Evolutionary conservation across 2,113 vertebrate genomes (phyloP), one percentile per base, ranked within the genome.

Genomic region (Illadopsis cleaveri): DNA sequence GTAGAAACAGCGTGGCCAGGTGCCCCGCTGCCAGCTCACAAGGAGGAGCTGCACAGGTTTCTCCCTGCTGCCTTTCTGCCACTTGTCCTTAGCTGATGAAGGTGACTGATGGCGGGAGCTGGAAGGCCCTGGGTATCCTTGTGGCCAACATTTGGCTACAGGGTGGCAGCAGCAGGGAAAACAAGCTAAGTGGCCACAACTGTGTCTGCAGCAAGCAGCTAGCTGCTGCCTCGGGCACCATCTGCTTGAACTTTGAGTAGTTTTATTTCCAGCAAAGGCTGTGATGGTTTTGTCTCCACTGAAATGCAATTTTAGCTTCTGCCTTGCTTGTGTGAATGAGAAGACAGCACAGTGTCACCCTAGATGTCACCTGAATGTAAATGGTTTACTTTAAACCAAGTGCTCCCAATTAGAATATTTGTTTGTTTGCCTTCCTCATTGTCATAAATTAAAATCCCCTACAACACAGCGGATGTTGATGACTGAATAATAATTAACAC

Each of bases 361-460:
- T 81, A n/a, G 88, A 40, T 88, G 85, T 82, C 15, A 9, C 72
- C 80, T 75, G 94, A 92, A 95, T 90, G 48, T 75, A 86, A 93
- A 96, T 92, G 51, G 53, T 78, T 94, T 88, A 40, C 64, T 86
- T 94, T 45, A 90, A 90, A 92, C 40, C n/a, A 53, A 95, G 72
- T 30, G 47, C 69, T 93, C 64, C 72, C 51, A 44, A 83, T 92
- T 92, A 92, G 88, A 90, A 61, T 90, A 84, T 95, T 92, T 96
- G 90, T 96, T 97, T 96, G 84, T 93, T 96, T 96, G 90, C 35
- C 82, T 93, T 90, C 48, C 68, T 96, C 61, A 89, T 93, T 93
- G 94, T 94, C 84, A 90, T 95, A 95, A 94, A 93, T 93, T 97
- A 93, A 96, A 95, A 90, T 73, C 65, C 68, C 88, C 56, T 78